A percentile compares a stretch with the other conserved stretches of the same genome.
These are phyloP conservation scores for Aythya baeri DNA, from an alignment of 2,113 vertebrate genomes.

Conservation along the genomic window DNA sequence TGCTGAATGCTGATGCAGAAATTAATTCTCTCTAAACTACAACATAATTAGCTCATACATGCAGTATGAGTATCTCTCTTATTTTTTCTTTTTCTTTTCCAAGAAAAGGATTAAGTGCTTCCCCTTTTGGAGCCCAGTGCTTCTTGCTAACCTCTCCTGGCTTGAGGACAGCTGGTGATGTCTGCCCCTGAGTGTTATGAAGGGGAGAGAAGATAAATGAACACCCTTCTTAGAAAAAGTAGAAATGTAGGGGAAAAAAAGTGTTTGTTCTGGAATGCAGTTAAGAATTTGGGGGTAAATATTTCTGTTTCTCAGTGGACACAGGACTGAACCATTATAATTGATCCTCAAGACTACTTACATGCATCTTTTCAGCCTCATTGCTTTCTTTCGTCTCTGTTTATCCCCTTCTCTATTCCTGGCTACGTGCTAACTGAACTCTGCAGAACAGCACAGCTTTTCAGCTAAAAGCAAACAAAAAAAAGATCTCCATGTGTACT, in stretches of 20 bases:
- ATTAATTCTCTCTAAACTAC: background rate
- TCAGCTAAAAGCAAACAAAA: slow-evolving; percentile 12
- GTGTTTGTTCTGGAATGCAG: background rate
- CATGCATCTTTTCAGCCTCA: background rate
- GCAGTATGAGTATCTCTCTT: background rate
- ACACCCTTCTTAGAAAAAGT: background rate
- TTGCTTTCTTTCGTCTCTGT: background rate
- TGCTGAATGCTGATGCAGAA: background rate
- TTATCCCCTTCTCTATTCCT: background rate
- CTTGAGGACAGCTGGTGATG: background rate
- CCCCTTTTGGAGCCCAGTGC: background rate
- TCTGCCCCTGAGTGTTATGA: background rate
- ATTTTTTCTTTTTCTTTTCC: background rate
- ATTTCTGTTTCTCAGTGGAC: background rate
- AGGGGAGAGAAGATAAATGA: background rate
- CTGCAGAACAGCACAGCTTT: background rate
- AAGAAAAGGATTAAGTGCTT: background rate
- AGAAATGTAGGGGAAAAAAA: background rate
- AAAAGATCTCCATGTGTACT: background rate
- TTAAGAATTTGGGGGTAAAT: background rate
- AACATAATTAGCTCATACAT: background rate
- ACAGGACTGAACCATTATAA: background rate
- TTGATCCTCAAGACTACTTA: background rate
- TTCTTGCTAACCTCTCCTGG: background rate
- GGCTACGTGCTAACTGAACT: background rate